phyloP scores from a whole-genome alignment of 2,888 invertebrate species.

The Polydesmus complanatus region DNA sequence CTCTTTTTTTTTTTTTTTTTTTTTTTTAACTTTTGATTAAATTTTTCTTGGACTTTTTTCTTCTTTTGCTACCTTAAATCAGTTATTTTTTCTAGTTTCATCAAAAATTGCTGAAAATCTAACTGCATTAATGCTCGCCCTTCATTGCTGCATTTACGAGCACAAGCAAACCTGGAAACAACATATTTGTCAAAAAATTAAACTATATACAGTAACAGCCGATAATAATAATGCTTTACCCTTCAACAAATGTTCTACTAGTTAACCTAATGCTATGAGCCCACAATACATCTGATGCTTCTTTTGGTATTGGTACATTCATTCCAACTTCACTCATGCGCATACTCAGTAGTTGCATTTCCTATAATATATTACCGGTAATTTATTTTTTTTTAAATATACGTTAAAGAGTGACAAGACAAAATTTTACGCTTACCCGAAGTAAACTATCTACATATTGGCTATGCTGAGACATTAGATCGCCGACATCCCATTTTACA shows the following conservation, averaged over 20 bases:
- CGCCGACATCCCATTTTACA: constrained; percentile 71
- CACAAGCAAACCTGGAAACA: constrained; percentile 55
- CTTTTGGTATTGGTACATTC: constrained; percentile 54
- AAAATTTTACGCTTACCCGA: constrained; percentile 35
- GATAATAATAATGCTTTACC: constrained; percentile 43
- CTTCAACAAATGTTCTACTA: constrained; percentile 81
- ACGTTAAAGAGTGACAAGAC: background rate
- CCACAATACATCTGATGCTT: constrained; percentile 63
- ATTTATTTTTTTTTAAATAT: background rate
- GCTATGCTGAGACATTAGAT: constrained; percentile 88
- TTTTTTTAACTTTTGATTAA: no score
- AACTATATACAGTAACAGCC: background rate
- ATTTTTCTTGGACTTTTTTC: no score
- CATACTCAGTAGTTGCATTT: constrained; percentile 61
- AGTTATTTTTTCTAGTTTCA: constrained; percentile 76
- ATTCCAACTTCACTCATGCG: constrained; percentile 55
- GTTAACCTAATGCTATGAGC: constrained; percentile 71
- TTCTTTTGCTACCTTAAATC: constrained; percentile 41
- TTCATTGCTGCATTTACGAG: constrained; percentile 87
- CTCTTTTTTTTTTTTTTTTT: constrained; percentile 16
- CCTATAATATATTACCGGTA: constrained; percentile 32
- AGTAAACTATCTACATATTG: constrained; percentile 55
- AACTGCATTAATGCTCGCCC: constrained; percentile 95
- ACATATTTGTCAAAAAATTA: background rate
- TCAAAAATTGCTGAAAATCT: constrained; percentile 86